A percentile compares a stretch with the other conserved stretches of the same genome.
Evolutionary conservation across 2,113 vertebrate genomes (phyloP).

Genomic region (Carassius auratus): DNA sequence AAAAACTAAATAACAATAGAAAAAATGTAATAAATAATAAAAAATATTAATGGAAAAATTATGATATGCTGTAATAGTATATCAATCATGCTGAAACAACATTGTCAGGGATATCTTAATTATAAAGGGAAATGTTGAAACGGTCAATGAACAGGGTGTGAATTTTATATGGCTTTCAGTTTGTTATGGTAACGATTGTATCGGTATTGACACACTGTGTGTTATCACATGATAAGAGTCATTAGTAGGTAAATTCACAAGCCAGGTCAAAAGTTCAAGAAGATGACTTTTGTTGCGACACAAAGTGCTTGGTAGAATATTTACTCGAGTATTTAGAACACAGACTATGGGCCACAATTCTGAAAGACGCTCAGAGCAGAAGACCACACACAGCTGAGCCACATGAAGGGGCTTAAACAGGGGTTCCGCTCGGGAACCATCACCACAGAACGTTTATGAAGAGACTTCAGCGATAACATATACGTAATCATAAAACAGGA

Average conservation of each 20-base stretch:
- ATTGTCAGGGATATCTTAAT: neutral
- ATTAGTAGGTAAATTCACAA: slow-evolving; percentile 6
- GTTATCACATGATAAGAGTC: slow-evolving; percentile 12
- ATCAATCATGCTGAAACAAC: neutral
- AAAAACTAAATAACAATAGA: neutral
- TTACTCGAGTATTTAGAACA: neutral
- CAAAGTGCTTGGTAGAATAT: slow-evolving; percentile 14
- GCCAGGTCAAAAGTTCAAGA: slow-evolving; percentile 14
- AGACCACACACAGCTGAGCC: slow-evolving; percentile 47
- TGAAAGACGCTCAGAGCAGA: slow-evolving; percentile 18
- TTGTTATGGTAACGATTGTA: slow-evolving; percentile 18
- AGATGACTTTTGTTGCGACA: neutral
- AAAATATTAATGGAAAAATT: neutral
- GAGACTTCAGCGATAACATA: neutral
- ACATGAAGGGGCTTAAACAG: neutral
- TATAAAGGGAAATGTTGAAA: neutral
- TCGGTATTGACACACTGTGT: neutral
- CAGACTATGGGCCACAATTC: slow-evolving; percentile 24
- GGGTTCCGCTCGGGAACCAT: slow-evolving; percentile 22
- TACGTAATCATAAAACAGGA: slow-evolving; percentile 27
- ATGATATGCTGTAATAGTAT: neutral
- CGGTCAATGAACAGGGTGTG: neutral
- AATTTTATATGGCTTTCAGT: neutral
- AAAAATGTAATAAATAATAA: neutral
- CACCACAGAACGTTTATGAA: slow-evolving; percentile 31